Evolutionary conservation across 2,113 vertebrate species (phyloP), one percentile per base, ranked within the genome.

Genomic region (Synchiropus splendidus): DNA sequence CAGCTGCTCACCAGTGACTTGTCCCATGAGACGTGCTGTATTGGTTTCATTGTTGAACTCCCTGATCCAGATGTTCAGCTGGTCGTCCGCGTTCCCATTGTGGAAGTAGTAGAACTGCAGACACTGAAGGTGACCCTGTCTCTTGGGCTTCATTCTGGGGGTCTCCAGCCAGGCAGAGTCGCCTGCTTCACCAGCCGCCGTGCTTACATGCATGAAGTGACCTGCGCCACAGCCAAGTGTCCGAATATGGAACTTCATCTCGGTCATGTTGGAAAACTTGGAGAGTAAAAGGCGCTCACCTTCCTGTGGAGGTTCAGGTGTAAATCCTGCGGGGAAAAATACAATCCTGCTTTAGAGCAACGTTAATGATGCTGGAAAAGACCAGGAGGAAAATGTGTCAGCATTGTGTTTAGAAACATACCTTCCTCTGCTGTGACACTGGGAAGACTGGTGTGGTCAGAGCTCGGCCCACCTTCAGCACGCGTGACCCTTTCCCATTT

Each of bases 31-130:
- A 27, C 21, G 21, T 55, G 48, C 8, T 27, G 21, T 0, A 2
- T 66, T 41, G 1, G 1, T 0, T 1, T 37, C 15, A 9, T 59
- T 2, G 3, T 54, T 1, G 50, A 70, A 92, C 36, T 90, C 81
- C 64, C 77, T 83, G 35, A 88, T 49, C 50, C 72, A 86, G 51
- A 94, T 71, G 15, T 78, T 79, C 15, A 92, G 78, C 4, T 5
- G 2, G 1, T 90, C 86, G 0, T 21, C 59, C 54, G 61, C 5
- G 0, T 44, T 66, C n/a, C 89, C 86, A 1, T 70, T 89, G 58
- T 86, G 27, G 31, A 82, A 88, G 37, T 89, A 83, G 70, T 85
- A 92, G 67, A 93, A 91, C 45, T 92, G 80, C 54, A 93, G 67
- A 50, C 91, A 93, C 71, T 92, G 89, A 17, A 86, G 38, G 9